These are phyloP conservation scores for Thaumatotibia leucotreta DNA, from an alignment of 1,140 invertebrate genomes.

Conservation along the genomic window DNA sequence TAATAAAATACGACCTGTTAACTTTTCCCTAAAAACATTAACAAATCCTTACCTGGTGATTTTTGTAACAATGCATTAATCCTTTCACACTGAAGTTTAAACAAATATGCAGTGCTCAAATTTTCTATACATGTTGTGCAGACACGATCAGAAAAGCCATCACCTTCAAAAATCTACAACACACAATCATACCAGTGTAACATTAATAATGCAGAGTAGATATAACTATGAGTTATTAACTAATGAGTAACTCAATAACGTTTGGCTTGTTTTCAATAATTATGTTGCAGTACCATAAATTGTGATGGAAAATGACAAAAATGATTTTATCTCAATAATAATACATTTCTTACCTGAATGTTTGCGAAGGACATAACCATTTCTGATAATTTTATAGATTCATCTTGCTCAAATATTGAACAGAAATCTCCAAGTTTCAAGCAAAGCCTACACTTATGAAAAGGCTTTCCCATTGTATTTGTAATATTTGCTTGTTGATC, in stretches of 20 bases:
- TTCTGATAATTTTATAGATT: constrained; percentile 67
- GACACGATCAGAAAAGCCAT: constrained; percentile 80
- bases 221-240: too few species aligned
- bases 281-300: too few species aligned
- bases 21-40: too few species aligned
- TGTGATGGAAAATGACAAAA: neutral
- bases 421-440: constrained; percentile 69
- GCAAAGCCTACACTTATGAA: constrained; percentile 65
- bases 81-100: constrained; percentile 81
- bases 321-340: neutral
- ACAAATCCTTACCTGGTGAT: constrained; percentile 55
- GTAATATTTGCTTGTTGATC: neutral
- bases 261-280: constrained; percentile 9
- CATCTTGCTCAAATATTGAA: constrained; percentile 69
- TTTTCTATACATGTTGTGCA: constrained; percentile 79
- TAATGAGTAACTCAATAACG: too few species aligned
- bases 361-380: constrained; percentile 77
- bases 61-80: constrained; percentile 77
- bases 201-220: too few species aligned
- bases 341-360: constrained; percentile 60
- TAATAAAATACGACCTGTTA: neutral
- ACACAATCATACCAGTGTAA: neutral
- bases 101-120: constrained; percentile 79
- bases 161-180: constrained; percentile 69
- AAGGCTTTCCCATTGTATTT: constrained; percentile 31